Conservation (phyloP, 2,113 vertebrate species). For the Oxyura jamaicensis region DNA sequence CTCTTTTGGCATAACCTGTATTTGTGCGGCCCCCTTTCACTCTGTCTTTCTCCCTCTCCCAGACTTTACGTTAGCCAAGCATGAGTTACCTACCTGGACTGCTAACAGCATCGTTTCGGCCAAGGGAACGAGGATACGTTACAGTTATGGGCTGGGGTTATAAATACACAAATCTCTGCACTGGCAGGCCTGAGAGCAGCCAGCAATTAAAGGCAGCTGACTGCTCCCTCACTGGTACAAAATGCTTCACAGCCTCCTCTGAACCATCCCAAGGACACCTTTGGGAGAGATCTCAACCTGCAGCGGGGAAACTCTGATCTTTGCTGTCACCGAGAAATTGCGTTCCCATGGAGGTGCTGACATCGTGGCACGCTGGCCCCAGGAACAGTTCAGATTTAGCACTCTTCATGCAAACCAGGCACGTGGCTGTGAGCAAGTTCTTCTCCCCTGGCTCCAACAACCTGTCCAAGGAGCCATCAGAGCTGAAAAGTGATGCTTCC, state of each 20-base stretch:
- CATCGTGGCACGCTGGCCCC: neutral
- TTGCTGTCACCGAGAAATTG: neutral
- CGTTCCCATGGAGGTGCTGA: neutral
- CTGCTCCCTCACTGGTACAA: neutral
- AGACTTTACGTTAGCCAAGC: neutral
- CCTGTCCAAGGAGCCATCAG: neutral
- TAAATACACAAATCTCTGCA: neutral
- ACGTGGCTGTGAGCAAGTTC: neutral
- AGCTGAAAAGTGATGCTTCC: neutral
- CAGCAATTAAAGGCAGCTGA: constrained; percentile 46
- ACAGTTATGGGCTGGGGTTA: neutral
- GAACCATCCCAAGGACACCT: constrained; percentile 26
- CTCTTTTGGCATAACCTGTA: neutral
- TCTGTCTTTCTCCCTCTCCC: neutral
- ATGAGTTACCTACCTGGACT: neutral
- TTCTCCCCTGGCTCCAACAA: neutral
- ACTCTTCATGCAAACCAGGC: neutral
- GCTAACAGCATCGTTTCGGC: neutral
- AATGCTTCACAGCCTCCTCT: constrained; percentile 20
- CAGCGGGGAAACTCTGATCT: neutral
- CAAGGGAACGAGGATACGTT: neutral
- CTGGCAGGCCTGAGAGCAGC: neutral
- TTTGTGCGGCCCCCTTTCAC: neutral
- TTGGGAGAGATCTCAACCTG: neutral
- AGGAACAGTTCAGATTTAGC: neutral